Base-by-base conservation (phyloP, 2,113 vertebrate genomes). In the Lathamus discolor region DNA sequence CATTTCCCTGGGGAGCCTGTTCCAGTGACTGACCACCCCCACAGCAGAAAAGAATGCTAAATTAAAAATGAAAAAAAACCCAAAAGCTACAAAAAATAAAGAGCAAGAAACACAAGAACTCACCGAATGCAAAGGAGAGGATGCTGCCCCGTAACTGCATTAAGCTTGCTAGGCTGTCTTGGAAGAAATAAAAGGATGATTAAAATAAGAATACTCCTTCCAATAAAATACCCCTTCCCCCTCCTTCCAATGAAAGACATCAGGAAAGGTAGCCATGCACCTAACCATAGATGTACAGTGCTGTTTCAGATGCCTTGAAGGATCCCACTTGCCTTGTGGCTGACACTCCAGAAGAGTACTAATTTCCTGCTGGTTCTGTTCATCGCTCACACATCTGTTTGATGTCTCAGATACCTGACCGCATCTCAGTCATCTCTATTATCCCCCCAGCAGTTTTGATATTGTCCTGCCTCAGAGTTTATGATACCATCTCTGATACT, bases 101-200 rank as follows among this genome's bases (percentile, higher is more conserved):
- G 1, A 17, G 8, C 15, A 23, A 48, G 57, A 59, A 59, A 59
- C 14, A 10, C 33, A 75, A 16, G 37, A 85, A 3, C 62, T 8
- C 12, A 76, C 83, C 23, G 13, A 5, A 13, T 46, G 4, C 39
- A 5, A 2, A 1, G 10, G 4, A 54, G 24, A 11, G 14, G 19
- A 9, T 1, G 14, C 5, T 19, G n/a, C 2, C 4, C 33, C 13
- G 9, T 35, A 28, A 8, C 1, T 4, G 9, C 27, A 46, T 8
- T 18, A 76, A 17, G 11, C 13, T 8, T 82, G 1, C 9, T 31
- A 82, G 23, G 23, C 2, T 23, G 7, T 49, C 73, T 86, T 13
- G 31, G 16, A 86, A 77, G 44, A 77, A 68, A 61, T 17, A 61
- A 69, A 51, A 61, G 10, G 19, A 52, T 31, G 59, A 68, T 61